Evolutionary conservation across 2,113 vertebrate species (phyloP).

Genomic region (Lanius collurio): DNA sequence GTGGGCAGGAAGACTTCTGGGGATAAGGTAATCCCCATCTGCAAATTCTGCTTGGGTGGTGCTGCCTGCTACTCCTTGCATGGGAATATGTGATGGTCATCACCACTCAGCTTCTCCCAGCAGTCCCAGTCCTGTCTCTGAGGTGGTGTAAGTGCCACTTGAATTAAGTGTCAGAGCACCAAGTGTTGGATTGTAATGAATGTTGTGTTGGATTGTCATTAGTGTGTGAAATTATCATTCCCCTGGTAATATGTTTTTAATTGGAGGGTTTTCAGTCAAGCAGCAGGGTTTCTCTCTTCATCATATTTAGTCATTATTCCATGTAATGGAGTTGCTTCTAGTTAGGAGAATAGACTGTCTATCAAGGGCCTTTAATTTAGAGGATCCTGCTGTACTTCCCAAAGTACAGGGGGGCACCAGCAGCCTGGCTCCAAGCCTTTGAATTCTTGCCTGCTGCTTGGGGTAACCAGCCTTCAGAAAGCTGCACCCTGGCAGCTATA

Average conservation of each 20-base stretch:
- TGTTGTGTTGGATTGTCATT: neutral
- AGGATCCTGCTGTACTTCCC: neutral
- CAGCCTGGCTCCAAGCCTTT: neutral
- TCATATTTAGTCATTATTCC: neutral
- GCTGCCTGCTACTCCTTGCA: neutral
- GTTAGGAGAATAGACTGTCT: neutral
- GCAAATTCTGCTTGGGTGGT: neutral
- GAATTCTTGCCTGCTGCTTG: neutral
- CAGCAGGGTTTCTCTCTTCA: slow-evolving; percentile 16
- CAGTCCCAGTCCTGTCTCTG: neutral
- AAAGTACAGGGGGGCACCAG: neutral
- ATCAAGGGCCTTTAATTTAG: neutral
- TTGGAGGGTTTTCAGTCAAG: slow-evolving; percentile 12
- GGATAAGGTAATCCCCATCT: neutral
- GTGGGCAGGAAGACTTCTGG: neutral
- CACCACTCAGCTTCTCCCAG: neutral
- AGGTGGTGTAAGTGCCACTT: neutral
- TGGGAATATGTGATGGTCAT: neutral
- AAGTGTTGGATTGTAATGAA: neutral
- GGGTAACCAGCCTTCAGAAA: neutral
- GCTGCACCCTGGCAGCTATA: neutral
- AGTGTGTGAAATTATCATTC: slow-evolving; percentile 11
- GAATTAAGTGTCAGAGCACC: neutral
- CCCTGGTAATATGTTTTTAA: slow-evolving; percentile 7
- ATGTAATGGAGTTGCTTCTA: neutral